These are phyloP conservation scores for Sinohyriopsis cumingii DNA, from an alignment of 2,888 invertebrate genomes.

Conservation along the genomic window DNA sequence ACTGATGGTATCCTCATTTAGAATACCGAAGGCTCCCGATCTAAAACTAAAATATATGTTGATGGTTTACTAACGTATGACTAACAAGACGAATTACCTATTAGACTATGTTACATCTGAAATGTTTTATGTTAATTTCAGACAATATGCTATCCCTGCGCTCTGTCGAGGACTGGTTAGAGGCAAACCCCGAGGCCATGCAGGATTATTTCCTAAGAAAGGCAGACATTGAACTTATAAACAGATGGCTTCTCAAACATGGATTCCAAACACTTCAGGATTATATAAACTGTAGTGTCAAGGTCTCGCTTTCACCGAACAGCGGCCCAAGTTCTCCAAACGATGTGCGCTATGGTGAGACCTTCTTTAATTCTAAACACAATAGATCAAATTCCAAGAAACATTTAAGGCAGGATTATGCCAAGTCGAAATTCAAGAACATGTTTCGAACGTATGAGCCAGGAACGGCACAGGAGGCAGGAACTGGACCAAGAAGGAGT, in stretches of 20 bases:
- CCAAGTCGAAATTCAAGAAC: conserved; percentile 73
- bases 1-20: too few species aligned
- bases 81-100: too few species aligned
- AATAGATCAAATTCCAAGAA: conserved; percentile 73
- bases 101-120: too few species aligned
- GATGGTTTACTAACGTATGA: too few species aligned
- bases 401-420: conserved; percentile 74
- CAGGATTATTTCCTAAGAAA: conserved; percentile 74
- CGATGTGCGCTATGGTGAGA: conserved; percentile 43
- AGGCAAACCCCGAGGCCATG: conserved; percentile 72
- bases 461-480: conserved; percentile 37
- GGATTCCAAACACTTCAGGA: conserved; percentile 72
- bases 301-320: conserved; percentile 43
- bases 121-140: too few species aligned
- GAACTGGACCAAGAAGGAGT: conserved; percentile 70
- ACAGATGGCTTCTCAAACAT: conserved; percentile 73
- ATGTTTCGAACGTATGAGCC: conserved; percentile 73
- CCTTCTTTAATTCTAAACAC: conserved; percentile 55
- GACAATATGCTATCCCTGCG: too few species aligned
- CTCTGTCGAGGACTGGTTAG: conserved; percentile 74
- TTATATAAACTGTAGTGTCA: conserved; percentile 29
- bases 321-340: conserved; percentile 54
- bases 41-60: too few species aligned
- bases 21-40: too few species aligned
- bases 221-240: conserved; percentile 73